Evolutionary conservation across 2,888 invertebrate species (phyloP), one percentile per base, ranked within the genome.

Genomic region (Chelonus formosanus): DNA sequence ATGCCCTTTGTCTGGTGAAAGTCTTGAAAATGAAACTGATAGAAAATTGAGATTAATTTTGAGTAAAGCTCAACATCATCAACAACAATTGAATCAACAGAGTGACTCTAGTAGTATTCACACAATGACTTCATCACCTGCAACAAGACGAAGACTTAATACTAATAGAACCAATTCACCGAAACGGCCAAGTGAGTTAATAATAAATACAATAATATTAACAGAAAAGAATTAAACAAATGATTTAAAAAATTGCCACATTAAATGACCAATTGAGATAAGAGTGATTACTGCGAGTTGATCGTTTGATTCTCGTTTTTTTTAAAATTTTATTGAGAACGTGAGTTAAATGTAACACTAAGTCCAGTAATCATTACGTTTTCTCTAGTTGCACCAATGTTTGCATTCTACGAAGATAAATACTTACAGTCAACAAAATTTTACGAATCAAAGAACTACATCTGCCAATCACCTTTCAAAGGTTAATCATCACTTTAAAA

Each of bases 41-140:
- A 90, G 93, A 75, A 95, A 96, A 85, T 84, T 96, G 72, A 87
- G 93, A 59, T 88, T 95, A 71, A 94, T 96, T 74, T 86, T 96
- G 7, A 94, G 92, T 83, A 95, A 96, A 88, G 95, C 96, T 3
- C 93, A 95, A 78, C 94, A 94, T 78, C 95, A 96, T 82, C 95
- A 95, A 79, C 91, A 93, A 70, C 94, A 94, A 78, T 80, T 94
- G 57, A 89, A 91, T 78, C 92, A 92, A 71, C 91, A 92, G 79
- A 90, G 76, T 43, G 81, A 82, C 70, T 55, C 77, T 31, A 76
- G 75, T 63, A 79, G 75, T 68, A 74, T 78, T 56, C 79, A 79
- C 69, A 77, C 80, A 60, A 80, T 86, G 71, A 84, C 81, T 69
- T 84, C 86, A 56, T 87, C 87, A 36, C 87, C 87, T 40, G 80